Percentiles rank a stretch among this genome's conserved stretches.
These are phyloP conservation scores for Lepidothrix coronata DNA, from an alignment of 2,113 vertebrate species.

Conservation along the genomic window DNA sequence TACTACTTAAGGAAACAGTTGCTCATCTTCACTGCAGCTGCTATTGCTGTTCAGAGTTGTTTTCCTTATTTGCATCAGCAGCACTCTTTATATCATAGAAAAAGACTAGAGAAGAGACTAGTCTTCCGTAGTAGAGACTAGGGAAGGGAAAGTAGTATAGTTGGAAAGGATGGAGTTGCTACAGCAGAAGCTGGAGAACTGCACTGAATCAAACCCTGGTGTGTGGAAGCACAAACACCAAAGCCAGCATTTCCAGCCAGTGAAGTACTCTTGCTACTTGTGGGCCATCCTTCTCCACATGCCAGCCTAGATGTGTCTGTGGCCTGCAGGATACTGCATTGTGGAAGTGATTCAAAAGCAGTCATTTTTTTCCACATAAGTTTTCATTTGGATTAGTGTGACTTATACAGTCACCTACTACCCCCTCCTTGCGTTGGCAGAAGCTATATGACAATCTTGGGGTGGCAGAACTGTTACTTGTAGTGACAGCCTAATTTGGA, in stretches of 20 bases:
- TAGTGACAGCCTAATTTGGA: not conserved
- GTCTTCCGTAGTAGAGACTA: not conserved
- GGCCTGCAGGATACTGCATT: not conserved
- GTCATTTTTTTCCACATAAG: not conserved
- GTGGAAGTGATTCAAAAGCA: not conserved
- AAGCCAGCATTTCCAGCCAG: not conserved
- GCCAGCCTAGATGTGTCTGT: not conserved
- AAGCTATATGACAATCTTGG: not conserved
- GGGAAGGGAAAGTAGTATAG: not conserved
- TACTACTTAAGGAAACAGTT: not conserved
- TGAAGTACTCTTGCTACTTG: not conserved
- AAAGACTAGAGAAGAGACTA: not conserved
- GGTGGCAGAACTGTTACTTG: not conserved
- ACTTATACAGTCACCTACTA: fast-evolving
- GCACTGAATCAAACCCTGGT: not conserved
- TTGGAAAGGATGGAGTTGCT: not conserved
- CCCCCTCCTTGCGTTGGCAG: not conserved
- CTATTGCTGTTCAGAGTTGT: not conserved
- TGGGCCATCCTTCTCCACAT: not conserved
- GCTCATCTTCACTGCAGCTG: not conserved
- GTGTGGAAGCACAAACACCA: not conserved
- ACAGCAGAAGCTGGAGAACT: not conserved
- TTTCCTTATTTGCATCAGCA: not conserved
- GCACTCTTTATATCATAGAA: not conserved
- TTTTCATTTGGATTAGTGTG: not conserved